phyloP scores from a whole-genome alignment of 2,797 vertebrate species.

The Cossypha caffra region DNA sequence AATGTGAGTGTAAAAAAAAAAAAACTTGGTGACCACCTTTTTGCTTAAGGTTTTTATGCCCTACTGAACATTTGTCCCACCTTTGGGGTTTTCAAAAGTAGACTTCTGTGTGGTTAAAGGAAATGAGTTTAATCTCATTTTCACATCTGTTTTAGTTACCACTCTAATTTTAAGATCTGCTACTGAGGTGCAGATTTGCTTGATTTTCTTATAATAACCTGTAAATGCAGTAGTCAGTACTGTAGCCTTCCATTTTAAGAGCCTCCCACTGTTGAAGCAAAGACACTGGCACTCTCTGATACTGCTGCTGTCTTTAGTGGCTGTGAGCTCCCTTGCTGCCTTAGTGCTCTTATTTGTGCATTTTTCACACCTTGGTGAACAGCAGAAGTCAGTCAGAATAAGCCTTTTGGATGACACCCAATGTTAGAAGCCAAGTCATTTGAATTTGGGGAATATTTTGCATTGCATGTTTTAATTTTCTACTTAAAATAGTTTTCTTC shows the following conservation, averaged over 20 bases:
- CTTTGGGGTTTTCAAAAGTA: neutral
- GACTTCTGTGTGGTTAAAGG: neutral
- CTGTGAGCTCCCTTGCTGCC: neutral
- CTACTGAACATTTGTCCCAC: neutral
- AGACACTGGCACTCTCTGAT: neutral
- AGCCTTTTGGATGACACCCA: neutral
- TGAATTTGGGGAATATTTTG: neutral
- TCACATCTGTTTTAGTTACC: neutral
- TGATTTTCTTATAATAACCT: neutral
- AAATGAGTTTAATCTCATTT: neutral
- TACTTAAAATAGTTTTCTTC: neutral
- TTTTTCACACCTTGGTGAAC: slow-evolving; percentile 1
- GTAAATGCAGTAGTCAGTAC: neutral
- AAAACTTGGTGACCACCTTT: neutral
- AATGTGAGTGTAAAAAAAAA: neutral
- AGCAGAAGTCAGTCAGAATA: neutral
- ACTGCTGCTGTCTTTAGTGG: neutral
- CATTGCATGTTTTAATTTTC: neutral
- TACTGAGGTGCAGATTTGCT: neutral
- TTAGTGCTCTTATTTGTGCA: neutral
- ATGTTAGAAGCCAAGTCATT: neutral
- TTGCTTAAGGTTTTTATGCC: neutral
- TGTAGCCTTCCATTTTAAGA: neutral
- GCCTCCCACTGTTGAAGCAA: neutral
- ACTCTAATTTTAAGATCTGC: neutral